Evolutionary conservation across 1,140 invertebrate genomes (phyloP).

Genomic region (Steinernema feltiae): DNA sequence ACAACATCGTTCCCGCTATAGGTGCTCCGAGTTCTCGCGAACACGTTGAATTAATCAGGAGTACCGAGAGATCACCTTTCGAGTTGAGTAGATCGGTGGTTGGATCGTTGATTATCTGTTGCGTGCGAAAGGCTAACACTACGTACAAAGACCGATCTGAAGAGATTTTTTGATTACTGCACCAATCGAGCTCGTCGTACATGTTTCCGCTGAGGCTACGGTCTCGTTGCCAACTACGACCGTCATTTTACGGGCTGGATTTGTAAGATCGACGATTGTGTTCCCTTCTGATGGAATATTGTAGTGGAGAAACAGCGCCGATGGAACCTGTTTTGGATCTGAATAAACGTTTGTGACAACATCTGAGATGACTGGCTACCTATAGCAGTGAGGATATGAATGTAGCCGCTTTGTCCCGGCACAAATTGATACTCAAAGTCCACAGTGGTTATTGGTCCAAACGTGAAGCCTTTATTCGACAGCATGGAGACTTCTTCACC

Average conservation of each 20-base stretch:
- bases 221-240: background rate
- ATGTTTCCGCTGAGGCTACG: background rate
- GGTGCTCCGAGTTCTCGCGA: background rate
- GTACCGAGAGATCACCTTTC: background rate
- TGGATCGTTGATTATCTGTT: background rate
- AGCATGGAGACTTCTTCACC: background rate
- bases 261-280: background rate
- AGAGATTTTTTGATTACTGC: background rate
- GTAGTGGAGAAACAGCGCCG: background rate
- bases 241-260: background rate
- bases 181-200: background rate
- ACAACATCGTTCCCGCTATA: background rate
- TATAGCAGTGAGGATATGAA: background rate
- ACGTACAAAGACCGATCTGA: background rate
- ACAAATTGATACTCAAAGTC: background rate
- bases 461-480: background rate
- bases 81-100: background rate
- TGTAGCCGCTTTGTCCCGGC: background rate
- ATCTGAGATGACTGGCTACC: background rate
- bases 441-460: background rate
- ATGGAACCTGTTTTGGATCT: background rate
- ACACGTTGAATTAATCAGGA: background rate
- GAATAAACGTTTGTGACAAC: background rate
- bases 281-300: background rate
- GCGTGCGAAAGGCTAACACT: background rate